Conservation (phyloP, 1,140 invertebrate species). For the Amphibalanus amphitrite region DNA sequence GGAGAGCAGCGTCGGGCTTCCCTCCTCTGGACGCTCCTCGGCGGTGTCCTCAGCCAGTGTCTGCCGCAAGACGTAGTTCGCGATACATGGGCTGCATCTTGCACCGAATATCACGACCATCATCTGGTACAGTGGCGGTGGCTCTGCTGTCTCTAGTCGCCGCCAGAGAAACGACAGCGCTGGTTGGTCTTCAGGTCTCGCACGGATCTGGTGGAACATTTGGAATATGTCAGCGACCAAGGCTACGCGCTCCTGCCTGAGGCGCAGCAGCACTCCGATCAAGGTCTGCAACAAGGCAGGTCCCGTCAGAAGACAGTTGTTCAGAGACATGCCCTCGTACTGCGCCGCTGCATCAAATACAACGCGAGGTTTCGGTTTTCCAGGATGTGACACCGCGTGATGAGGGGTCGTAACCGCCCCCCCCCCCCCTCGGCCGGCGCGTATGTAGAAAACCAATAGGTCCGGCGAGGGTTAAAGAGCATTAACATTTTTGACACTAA, state of each 20-base stretch:
- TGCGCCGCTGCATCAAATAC: constrained; percentile 16
- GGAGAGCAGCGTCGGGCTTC: background rate
- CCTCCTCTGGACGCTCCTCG: constrained; percentile 7
- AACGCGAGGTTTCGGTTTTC: constrained; percentile 15
- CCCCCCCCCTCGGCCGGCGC: no score
- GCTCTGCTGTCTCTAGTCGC: background rate
- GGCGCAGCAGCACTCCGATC: constrained; percentile 11
- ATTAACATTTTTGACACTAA: no score
- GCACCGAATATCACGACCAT: constrained; percentile 17
- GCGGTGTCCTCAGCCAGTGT: constrained; percentile 10
- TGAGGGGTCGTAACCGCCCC: no score
- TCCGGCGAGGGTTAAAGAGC: no score
- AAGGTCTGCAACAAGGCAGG: constrained; percentile 11
- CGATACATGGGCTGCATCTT: no score
- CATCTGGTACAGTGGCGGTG: constrained; percentile 14
- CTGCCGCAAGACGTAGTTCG: constrained; percentile 15
- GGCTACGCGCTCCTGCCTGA: constrained; percentile 10
- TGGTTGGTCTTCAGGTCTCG: constrained; percentile 11
- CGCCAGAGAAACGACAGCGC: constrained; percentile 18
- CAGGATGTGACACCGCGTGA: constrained; percentile 11
- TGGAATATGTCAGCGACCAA: constrained; percentile 14
- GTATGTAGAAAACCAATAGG: no score
- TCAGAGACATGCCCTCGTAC: constrained; percentile 8
- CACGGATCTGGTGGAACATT: constrained; percentile 13
- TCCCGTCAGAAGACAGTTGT: constrained; percentile 11